Conservation (phyloP, 2,888 invertebrate genomes). For the Alcis repandata region DNA sequence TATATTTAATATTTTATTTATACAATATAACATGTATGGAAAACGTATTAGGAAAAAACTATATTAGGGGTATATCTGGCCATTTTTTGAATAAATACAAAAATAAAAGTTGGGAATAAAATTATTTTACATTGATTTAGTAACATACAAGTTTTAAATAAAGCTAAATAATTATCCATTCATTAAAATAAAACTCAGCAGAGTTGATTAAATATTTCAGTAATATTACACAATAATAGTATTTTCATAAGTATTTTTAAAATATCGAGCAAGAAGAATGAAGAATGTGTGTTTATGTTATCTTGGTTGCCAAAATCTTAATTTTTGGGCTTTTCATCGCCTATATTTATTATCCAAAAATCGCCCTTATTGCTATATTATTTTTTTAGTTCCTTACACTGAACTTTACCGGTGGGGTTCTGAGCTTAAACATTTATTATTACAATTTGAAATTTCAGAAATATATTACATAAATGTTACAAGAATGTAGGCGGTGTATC, state of each 20-base stretch:
- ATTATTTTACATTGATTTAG: conserved; percentile 9
- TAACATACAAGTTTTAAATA: conserved; percentile 7
- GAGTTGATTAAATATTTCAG: background rate
- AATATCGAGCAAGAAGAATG: background rate
- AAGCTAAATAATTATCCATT: background rate
- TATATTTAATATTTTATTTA: too few relatives aligned
- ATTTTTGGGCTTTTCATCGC: background rate
- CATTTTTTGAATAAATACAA: background rate
- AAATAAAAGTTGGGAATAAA: conserved; percentile 1
- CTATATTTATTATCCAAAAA: background rate
- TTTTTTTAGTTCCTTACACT: conserved; percentile 1
- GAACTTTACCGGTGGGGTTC: conserved; percentile 29
- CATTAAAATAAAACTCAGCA: background rate
- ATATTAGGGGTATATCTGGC: background rate
- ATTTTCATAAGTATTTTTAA: background rate
- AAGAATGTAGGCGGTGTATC: conserved; percentile 14
- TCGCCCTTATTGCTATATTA: conserved; percentile 16
- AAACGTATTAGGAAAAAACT: too few relatives aligned
- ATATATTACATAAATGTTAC: conserved; percentile 8
- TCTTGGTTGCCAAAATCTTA: background rate
- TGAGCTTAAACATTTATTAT: conserved; percentile 13
- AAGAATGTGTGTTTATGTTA: too few relatives aligned
- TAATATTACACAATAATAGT: background rate
- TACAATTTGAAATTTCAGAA: conserved; percentile 13
- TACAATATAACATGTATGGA: too few relatives aligned